These are phyloP conservation scores for Tiliacea aurago DNA, from an alignment of 2,888 invertebrate genomes.

Conservation along the genomic window DNA sequence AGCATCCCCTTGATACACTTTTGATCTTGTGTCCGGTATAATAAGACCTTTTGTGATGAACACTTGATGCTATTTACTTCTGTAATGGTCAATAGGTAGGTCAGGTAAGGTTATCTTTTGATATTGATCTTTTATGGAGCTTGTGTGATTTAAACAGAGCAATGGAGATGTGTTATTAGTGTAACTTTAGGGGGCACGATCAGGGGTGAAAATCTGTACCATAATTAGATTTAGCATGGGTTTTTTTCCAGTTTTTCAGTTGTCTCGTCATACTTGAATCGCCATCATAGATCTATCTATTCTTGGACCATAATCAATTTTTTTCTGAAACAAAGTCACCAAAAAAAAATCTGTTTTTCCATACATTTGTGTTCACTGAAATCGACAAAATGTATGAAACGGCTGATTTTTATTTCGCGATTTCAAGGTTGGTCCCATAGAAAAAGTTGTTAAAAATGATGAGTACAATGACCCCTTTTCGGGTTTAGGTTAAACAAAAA, in stretches of 20 bases:
- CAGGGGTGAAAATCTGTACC: background rate
- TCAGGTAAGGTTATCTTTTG: slow-evolving; percentile 27
- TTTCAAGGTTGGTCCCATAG: too few species aligned
- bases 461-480: too few species aligned
- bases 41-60: background rate
- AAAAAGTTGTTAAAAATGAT: too few species aligned
- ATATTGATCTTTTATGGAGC: background rate
- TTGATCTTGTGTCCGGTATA: slow-evolving; percentile 71
- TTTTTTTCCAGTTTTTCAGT: background rate
- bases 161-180: background rate
- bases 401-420: too few species aligned
- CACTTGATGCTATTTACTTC: slow-evolving; percentile 1
- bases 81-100: slow-evolving; percentile 30
- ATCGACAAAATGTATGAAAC: too few species aligned
- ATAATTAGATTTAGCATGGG: background rate
- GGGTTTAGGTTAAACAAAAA: too few species aligned
- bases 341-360: too few species aligned
- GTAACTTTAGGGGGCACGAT: background rate
- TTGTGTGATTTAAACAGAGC: background rate
- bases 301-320: background rate
- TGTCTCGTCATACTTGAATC: background rate
- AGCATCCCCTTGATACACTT: slow-evolving; percentile 77
- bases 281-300: too few species aligned
- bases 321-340: too few species aligned
- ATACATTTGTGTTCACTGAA: too few species aligned